These are phyloP conservation scores for Exaiptasia diaphana DNA, from an alignment of 64 coral and sea anemone species.

Conservation along the genomic window DNA sequence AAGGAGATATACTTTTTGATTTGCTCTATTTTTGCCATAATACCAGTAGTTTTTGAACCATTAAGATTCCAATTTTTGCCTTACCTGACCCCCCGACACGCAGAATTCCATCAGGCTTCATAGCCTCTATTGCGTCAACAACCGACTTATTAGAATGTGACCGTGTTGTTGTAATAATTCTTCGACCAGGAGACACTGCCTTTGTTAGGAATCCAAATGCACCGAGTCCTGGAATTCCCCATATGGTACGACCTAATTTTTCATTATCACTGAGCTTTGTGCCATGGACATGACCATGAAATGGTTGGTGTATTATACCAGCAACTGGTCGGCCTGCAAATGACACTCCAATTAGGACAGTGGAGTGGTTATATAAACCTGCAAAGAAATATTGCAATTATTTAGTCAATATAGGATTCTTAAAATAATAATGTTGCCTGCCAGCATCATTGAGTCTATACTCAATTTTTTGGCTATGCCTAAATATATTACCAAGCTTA, in stretches of 20 bases:
- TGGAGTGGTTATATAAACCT: slow-evolving; percentile 87
- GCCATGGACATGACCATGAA: slow-evolving; percentile 48
- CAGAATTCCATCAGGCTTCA: slow-evolving; percentile 82
- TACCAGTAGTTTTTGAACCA: too few species aligned
- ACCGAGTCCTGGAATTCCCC: slow-evolving; percentile 84
- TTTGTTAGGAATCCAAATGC: slow-evolving; percentile 71
- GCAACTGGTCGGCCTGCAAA: slow-evolving; percentile 77
- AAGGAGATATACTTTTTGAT: too few species aligned
- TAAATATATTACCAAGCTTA: too few species aligned
- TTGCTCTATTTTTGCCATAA: too few species aligned
- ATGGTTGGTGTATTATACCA: slow-evolving; percentile 95
- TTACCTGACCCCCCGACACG: slow-evolving; percentile 71
- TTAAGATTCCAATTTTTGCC: too few species aligned
- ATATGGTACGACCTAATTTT: slow-evolving; percentile 73
- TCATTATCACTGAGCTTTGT: slow-evolving; percentile 19
- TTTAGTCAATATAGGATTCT: too few species aligned
- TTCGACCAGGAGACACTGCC: slow-evolving; percentile 22
- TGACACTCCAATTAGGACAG: slow-evolving; percentile 92
- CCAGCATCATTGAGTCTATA: too few species aligned
- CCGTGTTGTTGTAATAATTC: slow-evolving; percentile 86
- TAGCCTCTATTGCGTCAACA: slow-evolving; percentile 74
- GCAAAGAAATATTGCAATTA: too few species aligned
- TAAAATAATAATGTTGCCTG: too few species aligned
- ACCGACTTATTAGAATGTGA: slow-evolving; percentile 71
- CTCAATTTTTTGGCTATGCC: too few species aligned